phyloP scores from a whole-genome alignment of 2,888 invertebrate genomes.

The Fragum sueziense region DNA sequence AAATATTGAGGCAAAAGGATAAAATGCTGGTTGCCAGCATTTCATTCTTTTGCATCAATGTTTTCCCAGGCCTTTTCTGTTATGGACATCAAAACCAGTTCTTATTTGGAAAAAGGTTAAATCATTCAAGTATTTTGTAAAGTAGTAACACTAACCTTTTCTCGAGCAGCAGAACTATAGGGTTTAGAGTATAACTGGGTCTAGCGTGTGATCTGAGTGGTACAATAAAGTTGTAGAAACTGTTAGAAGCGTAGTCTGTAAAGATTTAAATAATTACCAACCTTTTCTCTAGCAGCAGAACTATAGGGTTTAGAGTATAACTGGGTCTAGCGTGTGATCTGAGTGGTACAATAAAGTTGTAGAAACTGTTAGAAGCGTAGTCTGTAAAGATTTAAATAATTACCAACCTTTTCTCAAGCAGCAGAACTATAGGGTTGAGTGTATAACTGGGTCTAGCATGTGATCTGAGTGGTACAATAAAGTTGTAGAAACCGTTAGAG shows the following conservation, averaged over 20 bases:
- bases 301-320: conserved; percentile 97
- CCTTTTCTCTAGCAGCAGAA: conserved; percentile 92
- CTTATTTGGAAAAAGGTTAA: too few relatives aligned
- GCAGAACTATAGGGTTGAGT: conserved; percentile 96
- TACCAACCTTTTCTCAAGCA: conserved; percentile 89
- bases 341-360: conserved; percentile 97
- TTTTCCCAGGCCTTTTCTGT: too few relatives aligned
- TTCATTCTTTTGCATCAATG: too few relatives aligned
- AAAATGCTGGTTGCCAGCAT: too few relatives aligned
- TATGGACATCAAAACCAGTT: too few relatives aligned
- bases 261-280: too few relatives aligned
- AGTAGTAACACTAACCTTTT: conserved; percentile 85
- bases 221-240: conserved; percentile 98
- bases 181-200: conserved; percentile 96
- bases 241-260: too few relatives aligned
- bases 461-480: conserved; percentile 97
- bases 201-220: conserved; percentile 97
- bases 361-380: too few relatives aligned
- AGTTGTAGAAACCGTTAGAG: conserved; percentile 98
- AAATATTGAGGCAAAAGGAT: too few relatives aligned
- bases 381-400: too few relatives aligned
- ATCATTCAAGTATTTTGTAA: too few relatives aligned
- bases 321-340: conserved; percentile 97
- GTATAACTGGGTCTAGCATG: conserved; percentile 97
- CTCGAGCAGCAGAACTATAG: conserved; percentile 96